A percentile compares a stretch with the other conserved stretches of the same genome.
phyloP scores from a whole-genome alignment of 1,140 invertebrate genomes.

The Drosophila eugracilis region DNA sequence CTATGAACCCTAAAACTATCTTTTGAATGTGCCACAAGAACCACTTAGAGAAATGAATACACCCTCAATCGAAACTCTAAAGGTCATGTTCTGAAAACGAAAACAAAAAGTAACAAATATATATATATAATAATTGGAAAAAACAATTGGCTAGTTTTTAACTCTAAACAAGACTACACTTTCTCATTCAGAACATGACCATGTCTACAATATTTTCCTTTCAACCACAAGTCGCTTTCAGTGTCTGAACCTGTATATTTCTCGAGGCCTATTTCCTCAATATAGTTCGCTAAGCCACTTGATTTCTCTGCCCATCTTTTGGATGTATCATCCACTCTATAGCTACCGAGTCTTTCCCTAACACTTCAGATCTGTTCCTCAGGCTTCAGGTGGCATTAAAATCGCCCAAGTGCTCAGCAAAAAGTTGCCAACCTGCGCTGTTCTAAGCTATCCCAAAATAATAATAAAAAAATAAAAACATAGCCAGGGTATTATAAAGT shows the following conservation, averaged over 20 bases:
- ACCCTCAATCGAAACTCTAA: conserved; percentile 10
- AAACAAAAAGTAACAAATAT: not conserved
- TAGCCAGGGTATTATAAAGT: conserved; percentile 77
- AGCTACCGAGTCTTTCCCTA: conserved; percentile 10
- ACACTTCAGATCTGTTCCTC: conserved; percentile 25
- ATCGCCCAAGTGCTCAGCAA: conserved; percentile 54
- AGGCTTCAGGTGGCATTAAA: conserved; percentile 38
- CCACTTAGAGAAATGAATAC: conserved; percentile 24
- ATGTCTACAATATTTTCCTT: conserved; percentile 13
- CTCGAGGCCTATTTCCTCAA: conserved; percentile 19
- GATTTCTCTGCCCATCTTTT: not conserved
- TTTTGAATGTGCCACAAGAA: conserved; percentile 78
- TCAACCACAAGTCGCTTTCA: conserved; percentile 49
- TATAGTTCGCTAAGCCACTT: conserved; percentile 3
- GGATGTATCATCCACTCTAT: conserved; percentile 10
- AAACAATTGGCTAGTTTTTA: conserved; percentile 2
- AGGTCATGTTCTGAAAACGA: conserved; percentile 34
- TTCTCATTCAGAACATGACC: conserved; percentile 23
- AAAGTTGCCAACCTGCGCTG: conserved; percentile 39
- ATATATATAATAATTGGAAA: not conserved
- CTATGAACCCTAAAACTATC: conserved; percentile 50
- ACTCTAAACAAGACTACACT: not conserved
- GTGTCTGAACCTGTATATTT: conserved; percentile 45
- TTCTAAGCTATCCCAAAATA: conserved; percentile 53
- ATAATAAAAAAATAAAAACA: conserved; percentile 21